Evolutionary conservation across 2,113 vertebrate species (phyloP), one percentile per base, ranked within the genome.

Genomic region (Pholis gunnellus): DNA sequence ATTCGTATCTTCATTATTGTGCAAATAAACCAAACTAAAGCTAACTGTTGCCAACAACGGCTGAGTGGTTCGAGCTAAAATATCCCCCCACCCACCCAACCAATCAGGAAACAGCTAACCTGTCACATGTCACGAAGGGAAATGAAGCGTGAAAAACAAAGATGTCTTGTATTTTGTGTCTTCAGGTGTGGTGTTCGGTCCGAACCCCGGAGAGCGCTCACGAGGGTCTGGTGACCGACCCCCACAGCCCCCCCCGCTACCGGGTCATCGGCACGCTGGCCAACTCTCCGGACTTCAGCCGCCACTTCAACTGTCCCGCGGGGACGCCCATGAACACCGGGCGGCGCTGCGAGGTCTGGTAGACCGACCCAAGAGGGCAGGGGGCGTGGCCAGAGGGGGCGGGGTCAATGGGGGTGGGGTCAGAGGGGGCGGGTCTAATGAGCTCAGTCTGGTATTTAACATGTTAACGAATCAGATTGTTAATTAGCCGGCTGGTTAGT

Each of bases 181-280:
- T 71, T 9, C 92, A 99, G 98, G 98, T 99, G 82, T 99, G 98
- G 98, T 99, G 98, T 82, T 99, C 98, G 0, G 97, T 99, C 61
- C 95, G 97, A 31, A 99, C 98, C 0, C 97, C 98, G 0, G 98
- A 99, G 95, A 99, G 98, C 73, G 97, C 97, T 75, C 98, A 99
- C 1, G 98, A 99, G 93, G 98, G 98, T 63, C 93, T 99, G 91
- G 95, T 99, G 92, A 99, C 98, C 0, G 98, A 99, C 85, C 96
- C 98, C 38, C 98, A 99, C 94, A 99, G 98, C 86, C 98, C 98
- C 0, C 98, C 98, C 60, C 96, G 97, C 70, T 98, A 96, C 89
- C 95, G 98, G 0, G 98, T 99, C 89, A 96, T 99, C 75, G 98
- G 98, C 81, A 99, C 97, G 0, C 96, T 99, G 82, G 97, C 97